Percentiles rank a stretch among this genome's conserved stretches.
Evolutionary conservation across 2,888 invertebrate genomes (phyloP).

Genomic region (Cheilosia grossa): DNA sequence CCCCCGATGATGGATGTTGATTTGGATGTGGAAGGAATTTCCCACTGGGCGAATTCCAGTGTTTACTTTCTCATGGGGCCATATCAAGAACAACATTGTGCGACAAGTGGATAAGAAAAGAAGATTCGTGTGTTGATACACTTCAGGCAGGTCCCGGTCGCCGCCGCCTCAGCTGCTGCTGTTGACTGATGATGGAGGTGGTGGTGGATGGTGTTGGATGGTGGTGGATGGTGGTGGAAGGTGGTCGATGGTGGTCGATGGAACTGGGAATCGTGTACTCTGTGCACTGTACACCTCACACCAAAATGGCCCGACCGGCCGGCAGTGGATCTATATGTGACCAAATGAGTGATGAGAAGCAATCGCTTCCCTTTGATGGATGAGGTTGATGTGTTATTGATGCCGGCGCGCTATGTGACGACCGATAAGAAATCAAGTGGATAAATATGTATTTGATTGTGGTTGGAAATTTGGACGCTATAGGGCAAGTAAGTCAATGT

Average conservation of each 20-base stretch:
- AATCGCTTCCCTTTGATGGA: slow-evolving; percentile 72
- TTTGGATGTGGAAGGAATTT: slow-evolving; percentile 64
- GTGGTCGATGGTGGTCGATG: not conserved
- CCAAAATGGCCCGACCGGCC: not conserved
- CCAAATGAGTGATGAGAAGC: slow-evolving; percentile 73
- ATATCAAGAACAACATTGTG: slow-evolving; percentile 74
- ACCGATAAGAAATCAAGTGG: slow-evolving; percentile 60
- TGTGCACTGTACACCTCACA: slow-evolving; percentile 6
- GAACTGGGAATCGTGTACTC: slow-evolving; percentile 42
- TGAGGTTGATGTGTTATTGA: slow-evolving; percentile 63
- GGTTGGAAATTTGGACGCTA: slow-evolving; percentile 38
- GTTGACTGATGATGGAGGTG: slow-evolving; percentile 14
- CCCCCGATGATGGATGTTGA: slow-evolving; percentile 64
- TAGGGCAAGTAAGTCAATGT: not conserved
- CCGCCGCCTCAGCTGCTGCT: slow-evolving; percentile 1
- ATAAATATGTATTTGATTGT: slow-evolving; percentile 39
- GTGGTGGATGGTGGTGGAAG: not conserved
- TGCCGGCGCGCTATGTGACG: slow-evolving; percentile 31
- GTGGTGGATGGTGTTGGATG: slow-evolving; percentile 42
- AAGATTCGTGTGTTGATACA: slow-evolving; percentile 72
- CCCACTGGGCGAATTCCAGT: slow-evolving; percentile 72
- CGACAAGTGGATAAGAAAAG: slow-evolving; percentile 75
- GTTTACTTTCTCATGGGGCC: slow-evolving; percentile 75
- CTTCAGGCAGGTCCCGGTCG: slow-evolving; percentile 63
- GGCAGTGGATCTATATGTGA: slow-evolving; percentile 38